Evolutionary conservation across 2,888 invertebrate genomes (phyloP).

Genomic region (Amphipoea lucens): DNA sequence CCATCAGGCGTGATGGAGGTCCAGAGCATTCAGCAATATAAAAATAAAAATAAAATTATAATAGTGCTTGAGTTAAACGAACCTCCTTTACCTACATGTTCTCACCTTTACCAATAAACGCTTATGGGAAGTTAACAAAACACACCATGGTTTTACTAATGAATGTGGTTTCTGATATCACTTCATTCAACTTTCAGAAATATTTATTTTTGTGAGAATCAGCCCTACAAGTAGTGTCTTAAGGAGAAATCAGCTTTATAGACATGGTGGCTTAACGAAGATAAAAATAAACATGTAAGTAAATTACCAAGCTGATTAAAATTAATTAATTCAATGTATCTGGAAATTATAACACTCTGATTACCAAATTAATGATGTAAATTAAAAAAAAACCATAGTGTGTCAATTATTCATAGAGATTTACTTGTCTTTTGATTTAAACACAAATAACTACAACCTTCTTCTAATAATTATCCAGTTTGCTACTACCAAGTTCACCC

Average conservation of each 20-base stretch:
- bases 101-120: background rate
- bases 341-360: background rate
- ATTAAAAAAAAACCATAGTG: background rate
- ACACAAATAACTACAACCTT: background rate
- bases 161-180: background rate
- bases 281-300: too few relatives aligned
- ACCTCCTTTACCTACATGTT: background rate
- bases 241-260: background rate
- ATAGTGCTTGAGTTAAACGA: background rate
- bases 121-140: background rate
- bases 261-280: background rate
- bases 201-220: background rate
- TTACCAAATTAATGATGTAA: background rate
- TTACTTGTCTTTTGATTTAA: too few relatives aligned
- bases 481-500: background rate
- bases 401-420: background rate
- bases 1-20: background rate
- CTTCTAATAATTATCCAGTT: background rate
- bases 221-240: background rate
- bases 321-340: background rate
- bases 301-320: background rate
- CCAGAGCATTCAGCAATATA: too few relatives aligned
- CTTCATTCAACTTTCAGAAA: background rate
- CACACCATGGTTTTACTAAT: background rate
- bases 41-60: background rate